Conservation (phyloP, 1,140 invertebrate genomes). For the Physella acuta region DNA sequence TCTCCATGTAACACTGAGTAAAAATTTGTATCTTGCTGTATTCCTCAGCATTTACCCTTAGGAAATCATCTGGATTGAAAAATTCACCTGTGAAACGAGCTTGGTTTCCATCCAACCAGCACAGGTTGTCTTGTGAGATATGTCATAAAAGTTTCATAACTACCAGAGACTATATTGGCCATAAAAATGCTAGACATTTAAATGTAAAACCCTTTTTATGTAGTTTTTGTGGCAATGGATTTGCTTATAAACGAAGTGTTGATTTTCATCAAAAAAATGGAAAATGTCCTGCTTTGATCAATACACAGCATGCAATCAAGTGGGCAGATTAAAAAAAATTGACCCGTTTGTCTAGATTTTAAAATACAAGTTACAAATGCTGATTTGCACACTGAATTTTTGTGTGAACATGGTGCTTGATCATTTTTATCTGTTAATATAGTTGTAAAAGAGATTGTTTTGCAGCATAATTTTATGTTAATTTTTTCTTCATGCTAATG, state of each 20-base stretch:
- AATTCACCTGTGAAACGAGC: slow-evolving; percentile 6
- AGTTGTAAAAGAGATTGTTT: too few species aligned
- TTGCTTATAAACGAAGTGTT: slow-evolving; percentile 21
- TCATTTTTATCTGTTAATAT: slow-evolving; percentile 8
- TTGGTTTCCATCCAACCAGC: slow-evolving; percentile 16
- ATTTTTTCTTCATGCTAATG: too few species aligned
- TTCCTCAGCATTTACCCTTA: slow-evolving; percentile 10
- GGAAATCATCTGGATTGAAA: slow-evolving; percentile 1
- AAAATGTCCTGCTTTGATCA: slow-evolving; percentile 8
- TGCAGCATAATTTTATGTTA: too few species aligned
- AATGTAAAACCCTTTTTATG: slow-evolving; percentile 18
- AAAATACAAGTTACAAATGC: too few species aligned
- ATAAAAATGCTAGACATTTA: slow-evolving; percentile 20
- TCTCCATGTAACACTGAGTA: too few species aligned
- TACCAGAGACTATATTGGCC: slow-evolving; percentile 19
- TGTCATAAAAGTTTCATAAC: slow-evolving; percentile 17
- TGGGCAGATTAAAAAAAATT: too few species aligned
- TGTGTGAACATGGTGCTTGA: too few species aligned
- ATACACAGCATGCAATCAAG: too few species aligned
- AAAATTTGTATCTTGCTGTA: slow-evolving; percentile 7
- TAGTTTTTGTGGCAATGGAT: slow-evolving; percentile 16
- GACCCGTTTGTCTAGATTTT: too few species aligned
- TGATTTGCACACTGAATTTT: too few species aligned
- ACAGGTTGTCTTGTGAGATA: slow-evolving; percentile 16
- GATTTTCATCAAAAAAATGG: slow-evolving; percentile 20